Conservation (phyloP, 1,140 invertebrate species). For the Zaprionus vittiger region DNA sequence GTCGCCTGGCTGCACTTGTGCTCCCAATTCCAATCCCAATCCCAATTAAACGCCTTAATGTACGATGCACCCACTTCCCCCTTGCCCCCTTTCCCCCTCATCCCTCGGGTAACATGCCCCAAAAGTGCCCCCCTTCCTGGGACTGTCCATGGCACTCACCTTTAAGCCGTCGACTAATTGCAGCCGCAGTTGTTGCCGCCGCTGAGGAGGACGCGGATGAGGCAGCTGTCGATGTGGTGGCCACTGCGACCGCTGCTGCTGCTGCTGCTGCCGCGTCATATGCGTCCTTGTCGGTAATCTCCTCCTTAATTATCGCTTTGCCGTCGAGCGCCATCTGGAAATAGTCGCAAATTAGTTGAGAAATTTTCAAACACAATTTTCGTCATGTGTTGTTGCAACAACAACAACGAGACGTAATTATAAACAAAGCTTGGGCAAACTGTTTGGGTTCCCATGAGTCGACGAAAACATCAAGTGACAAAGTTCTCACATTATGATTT, state of each 20-base stretch:
- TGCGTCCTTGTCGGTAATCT: slow-evolving; percentile 84
- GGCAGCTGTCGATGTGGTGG: slow-evolving; percentile 52
- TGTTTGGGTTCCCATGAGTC: slow-evolving; percentile 63
- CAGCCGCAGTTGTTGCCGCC: slow-evolving; percentile 59
- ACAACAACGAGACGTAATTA: slow-evolving; percentile 44
- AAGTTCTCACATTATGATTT: slow-evolving; percentile 83
- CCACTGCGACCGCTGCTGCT: slow-evolving; percentile 44
- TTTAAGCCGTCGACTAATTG: slow-evolving; percentile 80
- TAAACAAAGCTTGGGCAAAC: slow-evolving; percentile 6
- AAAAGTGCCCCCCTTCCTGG: neutral
- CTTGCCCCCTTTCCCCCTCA: neutral
- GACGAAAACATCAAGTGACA: slow-evolving; percentile 78
- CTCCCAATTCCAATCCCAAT: slow-evolving; percentile 17
- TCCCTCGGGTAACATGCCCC: neutral
- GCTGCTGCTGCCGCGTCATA: slow-evolving; percentile 74
- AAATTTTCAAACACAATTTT: slow-evolving; percentile 32
- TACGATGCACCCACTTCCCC: slow-evolving; percentile 14
- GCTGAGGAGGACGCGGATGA: slow-evolving; percentile 51
- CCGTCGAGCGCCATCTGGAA: slow-evolving; percentile 84
- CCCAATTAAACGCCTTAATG: slow-evolving; percentile 42
- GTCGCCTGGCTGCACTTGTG: slow-evolving; percentile 43
- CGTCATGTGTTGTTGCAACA: neutral
- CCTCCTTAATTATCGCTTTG: slow-evolving; percentile 84
- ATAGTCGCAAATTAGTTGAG: slow-evolving; percentile 62
- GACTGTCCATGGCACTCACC: slow-evolving; percentile 51